Evolutionary conservation across 2,797 vertebrate species (phyloP), one percentile per base, ranked within the genome.

Genomic region (Myiotriccus ornatus): DNA sequence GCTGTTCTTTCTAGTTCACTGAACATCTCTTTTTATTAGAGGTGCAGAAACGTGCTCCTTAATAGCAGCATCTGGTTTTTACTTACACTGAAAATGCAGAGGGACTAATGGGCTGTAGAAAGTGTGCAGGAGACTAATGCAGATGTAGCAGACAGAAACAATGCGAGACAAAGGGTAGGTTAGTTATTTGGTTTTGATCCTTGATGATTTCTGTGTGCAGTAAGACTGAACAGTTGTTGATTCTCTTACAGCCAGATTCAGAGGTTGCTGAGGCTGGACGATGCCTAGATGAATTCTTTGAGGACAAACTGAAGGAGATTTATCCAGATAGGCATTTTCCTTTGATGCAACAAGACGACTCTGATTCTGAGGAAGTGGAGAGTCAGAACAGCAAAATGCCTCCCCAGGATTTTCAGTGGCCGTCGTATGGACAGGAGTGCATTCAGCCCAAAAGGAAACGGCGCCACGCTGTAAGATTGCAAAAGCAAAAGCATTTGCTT

Each of bases 201-300:
- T 65, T 10, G 39, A 27, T 49, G 55, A 32, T 73, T 75, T 52
- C 55, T 53, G 4, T 12, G 5, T 63, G 34, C 4, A 4, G n/a
- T 32, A 63, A 24, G 18, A 55, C 27, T 68, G 59, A 80, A 28
- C 8, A 17, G 21, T 93, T 55, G 24, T 44, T 83, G 53, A 7
- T 92, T 76, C 55, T 70, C 39, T 90, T 63, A 19, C 97, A 99
- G 99, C 98, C 99, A 4, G 99, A 99, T 97, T 99, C 99, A 0
- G 99, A 99, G 97, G 99, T 99, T 71, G 99, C 99, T 34, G 99
- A 99, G 93, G 99, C 99, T 15, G 99, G 99, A 30, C 97, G 97
- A 78, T 99, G 98, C 97, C 98, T 99, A 32, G 98, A 99, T 94
- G 84, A 97, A 3, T 99, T 99, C 96, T 99, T 99, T 97, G 97